Base-by-base conservation (phyloP, 1,140 invertebrate species). In the Ips typographus region DNA sequence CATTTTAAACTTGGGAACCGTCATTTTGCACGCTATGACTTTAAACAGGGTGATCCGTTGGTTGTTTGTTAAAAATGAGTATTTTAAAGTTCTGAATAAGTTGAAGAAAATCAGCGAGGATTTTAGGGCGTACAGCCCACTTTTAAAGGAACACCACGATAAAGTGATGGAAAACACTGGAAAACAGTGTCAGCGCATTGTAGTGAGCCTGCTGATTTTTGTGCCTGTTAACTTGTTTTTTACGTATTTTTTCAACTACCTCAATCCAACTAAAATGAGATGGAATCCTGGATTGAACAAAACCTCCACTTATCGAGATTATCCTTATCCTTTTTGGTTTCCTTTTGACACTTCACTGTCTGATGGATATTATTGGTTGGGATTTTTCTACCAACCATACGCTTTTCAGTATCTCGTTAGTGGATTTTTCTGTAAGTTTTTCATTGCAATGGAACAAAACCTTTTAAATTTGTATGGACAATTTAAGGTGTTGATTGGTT, bases 341-440 rank as follows among this genome's bases (percentile, higher is more conserved):
- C 72, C 72, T 1, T 73, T 73, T 58, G 72, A 73, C 53, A 71
- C 62, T 1, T 73, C 72, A 2, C 3, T 65, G 4, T 71, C 70
- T n/a, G 60, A 73, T 52, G 72, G 72, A 47, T 65, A 73, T 49
- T 68, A 65, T 44, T 68, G 53, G 65, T 8, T 71, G 3, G 69
- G 64, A 49, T 68, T 55, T 39, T 55, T 61, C 40, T 70, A 71
- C 44, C 68, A 68, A 39, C 55, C 40, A 2, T 70, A 63, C 53
- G 40, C 51, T 1, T 59, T 63, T 42, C 41, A 57, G 4, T 51
- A 44, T 55, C 44, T 53, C 2, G 43, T 71, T 3, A 1, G 42
- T 22, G 53, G 40, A 37, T 73, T 71, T 60, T 43, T 71, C 39
- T 56, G 72, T 73, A 53, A 71, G 72, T 72, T 49, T 43, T 37